These are phyloP conservation scores for Phlogophora meticulosa DNA, from an alignment of 2,888 invertebrate species.

Conservation along the genomic window DNA sequence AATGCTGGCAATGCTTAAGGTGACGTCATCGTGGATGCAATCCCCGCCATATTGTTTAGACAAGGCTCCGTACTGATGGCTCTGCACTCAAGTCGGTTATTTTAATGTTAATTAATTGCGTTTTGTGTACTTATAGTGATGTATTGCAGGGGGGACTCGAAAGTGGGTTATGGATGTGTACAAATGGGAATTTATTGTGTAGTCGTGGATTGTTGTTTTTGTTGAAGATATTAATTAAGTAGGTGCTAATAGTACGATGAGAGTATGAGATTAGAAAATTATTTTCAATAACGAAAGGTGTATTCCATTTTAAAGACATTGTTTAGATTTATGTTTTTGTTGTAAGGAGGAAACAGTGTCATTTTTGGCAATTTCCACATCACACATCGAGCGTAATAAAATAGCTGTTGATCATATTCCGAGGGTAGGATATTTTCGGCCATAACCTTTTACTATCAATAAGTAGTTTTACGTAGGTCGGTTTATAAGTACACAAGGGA, in stretches of 20 bases:
- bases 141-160: conserved; percentile 26
- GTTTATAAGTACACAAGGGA: conserved; percentile 25
- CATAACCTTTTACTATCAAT: conserved; percentile 30
- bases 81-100: conserved; percentile 56
- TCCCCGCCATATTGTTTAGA: conserved; percentile 83
- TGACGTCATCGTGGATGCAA: conserved; percentile 85
- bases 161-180: conserved; percentile 28
- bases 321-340: background rate
- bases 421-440: conserved; percentile 14
- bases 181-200: conserved; percentile 9
- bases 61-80: conserved; percentile 66
- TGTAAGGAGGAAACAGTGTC: too few relatives aligned
- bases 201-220: conserved; percentile 24
- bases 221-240: conserved; percentile 23
- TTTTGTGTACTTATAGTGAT: conserved; percentile 47
- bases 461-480: conserved; percentile 20
- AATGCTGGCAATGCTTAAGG: conserved; percentile 84
- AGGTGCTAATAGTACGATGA: background rate
- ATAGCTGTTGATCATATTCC: conserved; percentile 24
- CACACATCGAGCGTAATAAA: background rate
- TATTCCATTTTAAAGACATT: too few relatives aligned
- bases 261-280: background rate
- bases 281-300: too few relatives aligned
- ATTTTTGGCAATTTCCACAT: background rate
- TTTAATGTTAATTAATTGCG: conserved; percentile 70